Evolutionary conservation across 2,797 vertebrate species (phyloP), one percentile per base, ranked within the genome.

Genomic region (Pagetopsis macropterus): DNA sequence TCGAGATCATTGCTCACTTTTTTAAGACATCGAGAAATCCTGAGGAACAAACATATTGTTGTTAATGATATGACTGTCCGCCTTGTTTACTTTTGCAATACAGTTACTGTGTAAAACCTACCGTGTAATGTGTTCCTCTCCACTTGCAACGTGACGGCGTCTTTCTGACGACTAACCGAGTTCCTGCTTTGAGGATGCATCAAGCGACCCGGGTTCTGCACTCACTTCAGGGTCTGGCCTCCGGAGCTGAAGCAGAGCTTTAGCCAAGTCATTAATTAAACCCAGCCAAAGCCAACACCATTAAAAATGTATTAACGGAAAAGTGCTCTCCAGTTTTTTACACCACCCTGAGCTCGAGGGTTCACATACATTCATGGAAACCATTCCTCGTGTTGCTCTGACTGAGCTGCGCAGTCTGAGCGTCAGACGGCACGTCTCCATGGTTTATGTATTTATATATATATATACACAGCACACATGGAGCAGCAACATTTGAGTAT

Each of bases 11-110:
- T 78, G 78, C 82, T 87, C 84, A 84, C 72, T 90, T 91, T 91
- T 89, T 83, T 87, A 87, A 87, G 70, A 82, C 75, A 70, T 77
- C n/a, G 81, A 83, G 62, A 71, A 79, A 85, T 62, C 81, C 56
- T 3, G 81, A 89, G 79, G 83, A 90, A 66, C 84, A 87, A 85
- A 62, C 88, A 89, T 88, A 83, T 90, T 91, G 88, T 92, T 85
- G 81, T 87, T 79, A 88, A 91, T 92, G 72, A 91, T 90, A 87
- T 91, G 88, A 84, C 85, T 87, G 79, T 88, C 82, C 70, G 70
- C 82, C 78, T 88, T 92, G 86, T 91, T 89, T 84, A 88, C 83
- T 84, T 89, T 89, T 85, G 86, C 87, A 92, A 88, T 90, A 89
- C 90, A 90, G 81, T 90, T 86, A 85, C 73, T 90, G 87, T 90